Percentiles rank a stretch among this genome's conserved stretches.
These are phyloP conservation scores for Alethe diademata DNA, from an alignment of 2,113 vertebrate species.

Conservation along the genomic window DNA sequence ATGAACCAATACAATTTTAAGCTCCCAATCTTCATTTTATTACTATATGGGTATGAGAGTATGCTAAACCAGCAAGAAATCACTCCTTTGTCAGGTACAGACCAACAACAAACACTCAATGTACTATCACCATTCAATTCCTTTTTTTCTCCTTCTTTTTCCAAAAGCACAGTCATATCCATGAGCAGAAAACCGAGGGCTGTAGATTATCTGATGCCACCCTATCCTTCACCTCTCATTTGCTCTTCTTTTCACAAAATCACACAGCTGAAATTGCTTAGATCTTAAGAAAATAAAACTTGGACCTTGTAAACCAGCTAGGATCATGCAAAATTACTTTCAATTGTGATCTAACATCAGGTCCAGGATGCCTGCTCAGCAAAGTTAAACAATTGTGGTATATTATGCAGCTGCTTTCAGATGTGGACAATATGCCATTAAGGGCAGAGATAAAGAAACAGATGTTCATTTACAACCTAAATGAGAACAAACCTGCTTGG, in stretches of 20 bases:
- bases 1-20: constrained; percentile 4
- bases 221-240: neutral
- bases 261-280: neutral
- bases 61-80: neutral
- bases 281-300: constrained; percentile 3
- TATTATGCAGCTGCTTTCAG: constrained; percentile 22
- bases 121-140: neutral
- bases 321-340: neutral
- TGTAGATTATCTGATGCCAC: neutral
- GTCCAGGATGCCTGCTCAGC: constrained; percentile 23
- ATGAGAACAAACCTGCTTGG: constrained; percentile 14
- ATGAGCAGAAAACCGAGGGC: neutral
- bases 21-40: neutral
- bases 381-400: neutral
- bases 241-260: neutral
- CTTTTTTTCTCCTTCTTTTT: too few relatives aligned
- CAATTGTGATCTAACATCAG: constrained; percentile 28
- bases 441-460: constrained; percentile 43
- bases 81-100: neutral
- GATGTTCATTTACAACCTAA: constrained; percentile 17
- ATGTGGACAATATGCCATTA: constrained; percentile 22
- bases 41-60: neutral
- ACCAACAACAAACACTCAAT: neutral
- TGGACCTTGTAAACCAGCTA: neutral
- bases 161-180: neutral